A percentile compares a stretch with the other conserved stretches of the same genome.
phyloP scores from a whole-genome alignment of 2,797 vertebrate genomes.

The Apogon talboti region DNA sequence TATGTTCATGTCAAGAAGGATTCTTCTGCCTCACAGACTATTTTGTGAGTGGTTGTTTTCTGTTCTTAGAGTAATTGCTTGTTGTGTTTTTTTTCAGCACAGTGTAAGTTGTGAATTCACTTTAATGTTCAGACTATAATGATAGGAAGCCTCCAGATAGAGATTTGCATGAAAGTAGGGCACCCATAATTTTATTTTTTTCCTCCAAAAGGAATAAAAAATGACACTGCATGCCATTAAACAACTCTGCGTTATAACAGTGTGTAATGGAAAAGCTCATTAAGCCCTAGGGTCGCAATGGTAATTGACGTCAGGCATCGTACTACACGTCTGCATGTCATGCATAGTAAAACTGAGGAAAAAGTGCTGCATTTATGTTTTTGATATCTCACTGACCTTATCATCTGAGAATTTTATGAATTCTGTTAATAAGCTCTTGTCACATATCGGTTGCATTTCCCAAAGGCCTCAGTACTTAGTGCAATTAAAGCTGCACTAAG shows the following conservation, averaged over 20 bases:
- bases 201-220: not conserved
- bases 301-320: constrained; percentile 11
- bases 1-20: constrained; percentile 23
- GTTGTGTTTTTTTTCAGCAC: constrained; percentile 17
- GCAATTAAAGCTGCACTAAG: constrained; percentile 6
- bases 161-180: constrained; percentile 54
- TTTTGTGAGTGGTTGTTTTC: constrained; percentile 45
- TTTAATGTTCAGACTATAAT: constrained; percentile 53
- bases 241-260: constrained; percentile 11
- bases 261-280: constrained; percentile 31
- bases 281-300: constrained; percentile 4
- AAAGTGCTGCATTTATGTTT: not conserved
- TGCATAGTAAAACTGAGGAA: not conserved
- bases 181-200: constrained; percentile 23
- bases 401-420: not conserved
- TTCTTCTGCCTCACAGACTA: constrained; percentile 10
- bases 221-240: constrained; percentile 33
- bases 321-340: not conserved
- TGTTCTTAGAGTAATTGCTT: constrained; percentile 52
- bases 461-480: too few relatives aligned
- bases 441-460: too few relatives aligned
- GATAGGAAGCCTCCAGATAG: constrained; percentile 51
- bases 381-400: not conserved
- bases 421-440: too few relatives aligned
- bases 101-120: constrained; percentile 25